Evolutionary conservation across 2,888 invertebrate genomes (phyloP), one percentile per base, ranked within the genome.

Genomic region (Drosophila heteroneura): DNA sequence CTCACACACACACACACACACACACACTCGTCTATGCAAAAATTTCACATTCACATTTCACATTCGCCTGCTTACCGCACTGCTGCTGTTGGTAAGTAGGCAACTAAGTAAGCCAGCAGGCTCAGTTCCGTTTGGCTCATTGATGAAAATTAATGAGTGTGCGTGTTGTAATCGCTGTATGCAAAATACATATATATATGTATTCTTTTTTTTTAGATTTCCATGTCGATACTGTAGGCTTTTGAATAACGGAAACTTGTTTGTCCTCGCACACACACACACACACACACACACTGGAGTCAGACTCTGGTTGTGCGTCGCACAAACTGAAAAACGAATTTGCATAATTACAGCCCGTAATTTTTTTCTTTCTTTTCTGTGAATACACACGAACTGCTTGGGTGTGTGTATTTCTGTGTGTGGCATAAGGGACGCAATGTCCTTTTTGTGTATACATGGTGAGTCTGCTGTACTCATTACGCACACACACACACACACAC

Each of bases 311-410:
- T 65, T 52, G 66, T 65, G 73, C 59, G 51, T 51, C 79, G 63
- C 81, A 70, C 70, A 79, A 83, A 75, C 82, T 79, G 70, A 33
- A 70, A 75, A 83, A 89, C 91, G 90, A 89, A 87, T 87, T 87
- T 87, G 91, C 86, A 87, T 87, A 87, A 87, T 87, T 90, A 90
- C 86, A 89, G 91, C 88, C 86, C 86, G 86, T 72, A 87, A 75
- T 90, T 79, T 89, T 82, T 79, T 70, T 49, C 67, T 58, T 54
- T 74, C 61, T 54, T 54, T 70, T 53, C 33, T 60, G 63, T 63
- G 67, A 62, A 76, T 71, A 78, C 77, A 74, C 54, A 74, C 74
- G 66, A 54, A 69, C 58, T 53, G 63, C 32, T 58, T 66, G 54
- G 47, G 22, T 70, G 41, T 57, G 26, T 54, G 49, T 62, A 26